Evolutionary conservation across 1,140 invertebrate genomes (phyloP).

Genomic region (Vollenhovia emeryi): DNA sequence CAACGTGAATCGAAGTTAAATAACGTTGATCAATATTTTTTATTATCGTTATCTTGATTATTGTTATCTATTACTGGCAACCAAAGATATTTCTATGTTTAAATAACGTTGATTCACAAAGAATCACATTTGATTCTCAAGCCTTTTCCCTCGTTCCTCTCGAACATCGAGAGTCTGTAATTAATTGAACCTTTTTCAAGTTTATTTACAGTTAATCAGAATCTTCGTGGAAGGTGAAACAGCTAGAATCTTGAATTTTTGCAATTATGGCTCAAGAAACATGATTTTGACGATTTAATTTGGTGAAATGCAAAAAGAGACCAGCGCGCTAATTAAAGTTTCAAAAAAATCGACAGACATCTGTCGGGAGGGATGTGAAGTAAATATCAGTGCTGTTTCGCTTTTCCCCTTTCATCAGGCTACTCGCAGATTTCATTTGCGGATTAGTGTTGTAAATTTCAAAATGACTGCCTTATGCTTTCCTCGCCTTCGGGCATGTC

Average conservation of each 20-base stretch:
- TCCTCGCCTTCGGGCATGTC: background rate
- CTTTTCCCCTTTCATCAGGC: no score
- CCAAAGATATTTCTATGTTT: no score
- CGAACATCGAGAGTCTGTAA: no score
- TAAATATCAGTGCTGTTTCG: background rate
- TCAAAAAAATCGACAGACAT: background rate
- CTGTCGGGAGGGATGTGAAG: background rate
- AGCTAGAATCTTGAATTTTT: background rate
- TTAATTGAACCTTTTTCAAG: no score
- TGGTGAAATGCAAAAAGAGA: background rate
- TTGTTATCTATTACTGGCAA: no score
- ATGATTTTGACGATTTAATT: background rate
- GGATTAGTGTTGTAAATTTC: conserved; percentile 8
- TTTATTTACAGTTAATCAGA: background rate
- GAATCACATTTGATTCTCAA: no score
- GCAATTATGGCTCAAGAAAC: background rate
- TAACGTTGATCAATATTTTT: no score
- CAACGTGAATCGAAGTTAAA: no score
- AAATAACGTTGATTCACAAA: no score
- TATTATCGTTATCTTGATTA: no score
- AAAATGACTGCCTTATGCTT: background rate
- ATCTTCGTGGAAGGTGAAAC: background rate
- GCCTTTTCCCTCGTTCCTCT: no score
- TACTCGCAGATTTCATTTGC: background rate
- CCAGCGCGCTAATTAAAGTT: background rate